phyloP scores from a whole-genome alignment of 2,113 vertebrate genomes.

The Tragulus kanchil region DNA sequence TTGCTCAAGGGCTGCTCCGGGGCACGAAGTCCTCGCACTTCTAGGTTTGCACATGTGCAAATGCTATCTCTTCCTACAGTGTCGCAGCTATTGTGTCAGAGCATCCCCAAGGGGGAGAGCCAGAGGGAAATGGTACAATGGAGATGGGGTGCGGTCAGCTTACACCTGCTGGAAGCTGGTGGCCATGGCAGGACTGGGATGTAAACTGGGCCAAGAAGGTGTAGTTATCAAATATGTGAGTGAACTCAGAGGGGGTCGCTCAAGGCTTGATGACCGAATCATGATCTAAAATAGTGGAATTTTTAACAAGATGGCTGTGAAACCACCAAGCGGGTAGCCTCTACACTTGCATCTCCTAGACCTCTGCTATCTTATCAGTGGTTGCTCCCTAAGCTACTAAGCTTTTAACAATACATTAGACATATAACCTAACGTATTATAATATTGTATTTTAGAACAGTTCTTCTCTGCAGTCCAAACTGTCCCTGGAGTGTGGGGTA shows the following conservation, averaged over 20 bases:
- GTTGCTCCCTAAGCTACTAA: background rate
- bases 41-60: too few species aligned
- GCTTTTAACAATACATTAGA: background rate
- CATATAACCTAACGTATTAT: background rate
- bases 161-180: background rate
- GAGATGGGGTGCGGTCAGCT: background rate
- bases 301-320: background rate
- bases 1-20: background rate
- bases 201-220: background rate
- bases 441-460: background rate
- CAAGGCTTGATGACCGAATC: background rate
- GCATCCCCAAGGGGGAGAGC: background rate
- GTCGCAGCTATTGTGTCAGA: background rate
- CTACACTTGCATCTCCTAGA: rapidly evolving
- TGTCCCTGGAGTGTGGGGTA: background rate
- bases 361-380: background rate
- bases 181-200: background rate
- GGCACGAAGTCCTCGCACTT: background rate
- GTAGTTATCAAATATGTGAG: background rate
- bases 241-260: background rate
- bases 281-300: background rate
- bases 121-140: background rate
- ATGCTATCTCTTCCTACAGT: background rate
- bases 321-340: background rate
- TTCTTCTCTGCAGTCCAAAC: background rate